Conservation (phyloP, 2,888 invertebrate genomes). For the Panopea generosa region DNA sequence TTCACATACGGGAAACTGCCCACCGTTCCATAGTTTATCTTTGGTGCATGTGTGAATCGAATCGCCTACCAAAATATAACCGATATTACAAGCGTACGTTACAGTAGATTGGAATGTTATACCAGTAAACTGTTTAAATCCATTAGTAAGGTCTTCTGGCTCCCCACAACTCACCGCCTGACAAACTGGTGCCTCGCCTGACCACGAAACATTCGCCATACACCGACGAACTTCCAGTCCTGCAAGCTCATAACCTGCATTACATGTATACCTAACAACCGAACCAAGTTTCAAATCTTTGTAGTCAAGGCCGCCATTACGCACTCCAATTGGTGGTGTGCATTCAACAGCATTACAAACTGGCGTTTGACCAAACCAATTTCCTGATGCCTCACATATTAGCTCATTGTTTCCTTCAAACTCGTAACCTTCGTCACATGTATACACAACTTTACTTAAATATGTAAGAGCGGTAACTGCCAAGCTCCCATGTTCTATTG, state of each 20-base stretch:
- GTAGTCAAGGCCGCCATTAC: slow-evolving; percentile 85
- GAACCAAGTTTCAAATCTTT: slow-evolving; percentile 75
- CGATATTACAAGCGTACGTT: slow-evolving; percentile 65
- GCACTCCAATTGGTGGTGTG: slow-evolving; percentile 53
- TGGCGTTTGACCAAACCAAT: slow-evolving; percentile 71
- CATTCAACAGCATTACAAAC: slow-evolving; percentile 66
- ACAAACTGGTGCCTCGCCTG: slow-evolving; percentile 67
- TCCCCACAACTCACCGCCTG: slow-evolving; percentile 65
- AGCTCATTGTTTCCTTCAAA: slow-evolving; percentile 62
- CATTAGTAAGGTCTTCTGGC: slow-evolving; percentile 63
- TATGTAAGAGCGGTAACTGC: slow-evolving; percentile 51
- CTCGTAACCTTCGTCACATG: slow-evolving; percentile 74
- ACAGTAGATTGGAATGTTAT: slow-evolving; percentile 54
- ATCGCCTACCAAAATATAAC: slow-evolving; percentile 67
- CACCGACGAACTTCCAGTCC: slow-evolving; percentile 76
- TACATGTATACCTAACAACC: slow-evolving; percentile 73
- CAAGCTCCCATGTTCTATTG: slow-evolving; percentile 56
- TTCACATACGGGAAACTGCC: slow-evolving; percentile 63
- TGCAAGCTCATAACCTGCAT: slow-evolving; percentile 76
- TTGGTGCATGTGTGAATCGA: slow-evolving; percentile 58
- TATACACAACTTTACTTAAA: slow-evolving; percentile 79
- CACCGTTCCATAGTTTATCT: slow-evolving; percentile 70
- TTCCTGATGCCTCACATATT: slow-evolving; percentile 69
- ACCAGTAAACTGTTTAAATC: slow-evolving; percentile 47
- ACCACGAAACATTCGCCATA: slow-evolving; percentile 71